These are phyloP conservation scores for Platysternon megacephalum DNA, from an alignment of 2,113 vertebrate genomes.

Conservation along the genomic window DNA sequence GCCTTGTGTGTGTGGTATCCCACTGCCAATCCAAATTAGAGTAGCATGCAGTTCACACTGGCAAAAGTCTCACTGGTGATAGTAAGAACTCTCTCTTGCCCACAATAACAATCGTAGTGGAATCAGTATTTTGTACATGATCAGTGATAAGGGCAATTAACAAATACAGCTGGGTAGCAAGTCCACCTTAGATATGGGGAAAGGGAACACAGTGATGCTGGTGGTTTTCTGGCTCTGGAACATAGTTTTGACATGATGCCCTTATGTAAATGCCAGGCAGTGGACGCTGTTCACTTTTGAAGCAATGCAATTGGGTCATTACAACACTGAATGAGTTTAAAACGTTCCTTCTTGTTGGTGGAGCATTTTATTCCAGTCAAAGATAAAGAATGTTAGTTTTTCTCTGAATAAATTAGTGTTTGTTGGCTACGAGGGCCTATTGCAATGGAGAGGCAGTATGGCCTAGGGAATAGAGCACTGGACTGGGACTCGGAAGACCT, in stretches of 20 bases:
- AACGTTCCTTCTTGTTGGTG: background rate
- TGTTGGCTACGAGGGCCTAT: background rate
- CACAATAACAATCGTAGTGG: background rate
- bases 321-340: background rate
- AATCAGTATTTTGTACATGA: background rate
- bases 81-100: background rate
- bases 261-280: background rate
- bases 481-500: background rate
- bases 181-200: background rate
- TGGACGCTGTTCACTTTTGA: background rate
- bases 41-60: background rate
- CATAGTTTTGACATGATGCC: background rate
- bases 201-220: background rate
- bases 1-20: background rate
- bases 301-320: background rate
- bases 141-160: background rate
- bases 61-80: background rate
- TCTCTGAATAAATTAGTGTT: background rate
- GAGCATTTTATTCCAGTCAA: background rate
- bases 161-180: background rate
- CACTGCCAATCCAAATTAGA: background rate
- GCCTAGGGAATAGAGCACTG: background rate
- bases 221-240: background rate
- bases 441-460: background rate
- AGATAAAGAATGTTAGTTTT: background rate